These are phyloP conservation scores for Alexandromys fortis DNA, from an alignment of 2,113 vertebrate species.

Conservation along the genomic window DNA sequence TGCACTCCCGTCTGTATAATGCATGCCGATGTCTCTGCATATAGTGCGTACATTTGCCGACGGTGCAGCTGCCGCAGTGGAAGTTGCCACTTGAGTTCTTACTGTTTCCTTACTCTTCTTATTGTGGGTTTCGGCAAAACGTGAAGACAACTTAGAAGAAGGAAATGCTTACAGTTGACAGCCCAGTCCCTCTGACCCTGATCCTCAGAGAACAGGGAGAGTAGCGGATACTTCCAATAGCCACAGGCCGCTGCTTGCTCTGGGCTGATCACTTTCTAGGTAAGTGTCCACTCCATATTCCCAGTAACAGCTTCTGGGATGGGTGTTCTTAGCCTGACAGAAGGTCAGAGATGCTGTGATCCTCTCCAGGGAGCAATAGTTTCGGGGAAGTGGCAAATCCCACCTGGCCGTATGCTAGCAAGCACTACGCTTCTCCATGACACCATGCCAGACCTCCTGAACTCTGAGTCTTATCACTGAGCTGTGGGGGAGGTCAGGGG, in stretches of 20 bases:
- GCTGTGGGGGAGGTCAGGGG: conserved; percentile 66
- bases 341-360: background rate
- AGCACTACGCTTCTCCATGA: background rate
- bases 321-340: background rate
- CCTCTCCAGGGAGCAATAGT: background rate
- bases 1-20: background rate
- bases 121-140: background rate
- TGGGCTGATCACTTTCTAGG: background rate
- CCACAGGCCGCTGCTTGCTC: rapidly evolving
- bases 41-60: background rate
- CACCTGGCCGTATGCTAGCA: background rate
- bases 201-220: background rate
- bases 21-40: background rate
- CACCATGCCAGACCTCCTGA: background rate
- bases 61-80: rapidly evolving
- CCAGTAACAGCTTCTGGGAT: background rate
- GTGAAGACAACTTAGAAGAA: background rate
- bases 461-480: background rate
- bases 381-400: background rate
- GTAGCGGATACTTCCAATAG: rapidly evolving
- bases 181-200: background rate
- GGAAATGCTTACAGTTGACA: background rate
- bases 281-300: rapidly evolving
- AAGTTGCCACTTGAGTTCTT: background rate
- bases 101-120: background rate